Base-by-base conservation (phyloP, 2,888 invertebrate genomes). In the Drosophila rellima region DNA sequence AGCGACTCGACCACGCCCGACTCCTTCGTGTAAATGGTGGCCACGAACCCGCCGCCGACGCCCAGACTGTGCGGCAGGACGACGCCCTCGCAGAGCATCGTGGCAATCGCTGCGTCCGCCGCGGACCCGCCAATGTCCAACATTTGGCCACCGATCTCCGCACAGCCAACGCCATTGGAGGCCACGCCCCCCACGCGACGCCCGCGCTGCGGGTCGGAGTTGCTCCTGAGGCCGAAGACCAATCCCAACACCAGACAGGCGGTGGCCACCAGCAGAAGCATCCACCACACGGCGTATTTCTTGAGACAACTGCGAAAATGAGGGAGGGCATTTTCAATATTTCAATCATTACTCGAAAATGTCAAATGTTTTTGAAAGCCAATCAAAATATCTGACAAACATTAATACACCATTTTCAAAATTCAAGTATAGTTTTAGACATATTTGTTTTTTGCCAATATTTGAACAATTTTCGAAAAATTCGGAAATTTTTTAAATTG, bases 41-140 rank as follows among this genome's bases (percentile, higher is more conserved):
- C 95, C 31, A 98, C 93, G 92, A 98, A 98, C 29, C 98, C 98
- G 42, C 98, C 98, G 11, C 98, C 98, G 1, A 98, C 92, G 0
- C 98, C 98, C 95, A 96, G 95, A 81, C 96, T 95, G 92, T 98
- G 97, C 3, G 96, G 95, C 90, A 97, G 95, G 1, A 96, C 94
- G 3, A 97, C 94, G 0, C 98, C 98, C 91, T 97, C 96, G 91
- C 98, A 98, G 82, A 98, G 94, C 70, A 97, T 92, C 0, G 96
- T 94, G 0, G 97, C 97, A 82, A 98, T 96, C 0, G 97, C 96
- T 0, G 97, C 96, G 91, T 98, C 98, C 2, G 96, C 96, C 0
- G 96, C 97, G 0, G 95, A 94, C 1, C 97, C 97, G 72, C 95
- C 95, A 83, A 94, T 94, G 78, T 94, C 92, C 64, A 98, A 92